Evolutionary conservation across 2,888 invertebrate species (phyloP), one percentile per base, ranked within the genome.

Genomic region (Rhogogaster chlorosoma): DNA sequence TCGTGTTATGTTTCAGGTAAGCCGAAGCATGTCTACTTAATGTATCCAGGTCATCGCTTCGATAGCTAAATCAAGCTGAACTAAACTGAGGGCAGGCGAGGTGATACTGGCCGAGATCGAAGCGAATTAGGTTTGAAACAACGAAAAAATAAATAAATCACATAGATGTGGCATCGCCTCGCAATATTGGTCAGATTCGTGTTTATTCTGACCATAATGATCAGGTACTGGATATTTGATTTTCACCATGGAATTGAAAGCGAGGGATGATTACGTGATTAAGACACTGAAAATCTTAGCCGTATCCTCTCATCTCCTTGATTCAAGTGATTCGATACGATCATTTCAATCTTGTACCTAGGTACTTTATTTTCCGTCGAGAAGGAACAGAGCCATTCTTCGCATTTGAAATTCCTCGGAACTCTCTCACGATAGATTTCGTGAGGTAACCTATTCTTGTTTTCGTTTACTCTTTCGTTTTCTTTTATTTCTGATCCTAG

Each of bases 1-100:
- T 85, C 85, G 42, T 85, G 26, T 84, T 85, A 83, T 83, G 85
- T 83, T 85, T 83, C 83, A 83, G 83, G 83, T 85, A 85, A 85
- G 85, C 64, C 75, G 73, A 57, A 84, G 26, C 83, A 83, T 85
- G 85, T 75, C 84, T 85, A 53, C 57, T 84, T 85, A 85, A 85
- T 83, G 85, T 75, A 84, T 85, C 85, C 85, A 85, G 85, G 85
- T 85, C 85, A 85, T 83, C 85, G 73, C 36, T 83, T 67, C 61
- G 83, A 71, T 45, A 29, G 83, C 67, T 80, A 80, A 80, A 80
- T 38, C 61, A 61, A 77, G 49, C 53, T 77, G 77, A 77, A 77
- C 53, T 77, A 49, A 61, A 80, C 80, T 36, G 36, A 38, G 80
- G 80, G 36, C 61, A 80, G 38, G 61, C 29, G 12, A 80, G 80